These are phyloP conservation scores for Platyrinchus mystaceus DNA, from an alignment of 2,797 vertebrate species.

Conservation along the genomic window DNA sequence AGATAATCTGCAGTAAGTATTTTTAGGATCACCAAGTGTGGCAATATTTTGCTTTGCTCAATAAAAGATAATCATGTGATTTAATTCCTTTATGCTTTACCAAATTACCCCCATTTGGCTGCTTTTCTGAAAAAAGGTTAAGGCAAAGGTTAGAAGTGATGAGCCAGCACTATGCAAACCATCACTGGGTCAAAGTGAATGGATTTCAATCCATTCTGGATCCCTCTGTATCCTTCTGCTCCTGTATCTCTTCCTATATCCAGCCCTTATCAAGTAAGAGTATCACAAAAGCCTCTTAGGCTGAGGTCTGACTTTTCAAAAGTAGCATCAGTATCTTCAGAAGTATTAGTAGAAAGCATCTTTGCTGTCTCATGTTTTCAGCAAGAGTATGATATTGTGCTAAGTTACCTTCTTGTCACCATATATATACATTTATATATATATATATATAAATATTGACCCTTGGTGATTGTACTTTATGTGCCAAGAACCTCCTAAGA, in stretches of 20 bases:
- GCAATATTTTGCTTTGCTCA: not conserved
- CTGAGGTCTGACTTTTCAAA: not conserved
- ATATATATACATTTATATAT: not conserved
- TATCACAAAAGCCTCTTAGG: not conserved
- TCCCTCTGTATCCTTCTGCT: not conserved
- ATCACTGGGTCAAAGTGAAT: not conserved
- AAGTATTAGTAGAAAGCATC: not conserved
- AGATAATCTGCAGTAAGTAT: not conserved
- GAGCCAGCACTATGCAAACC: not conserved
- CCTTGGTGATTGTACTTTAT: not conserved
- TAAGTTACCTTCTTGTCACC: not conserved
- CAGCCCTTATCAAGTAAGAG: not conserved
- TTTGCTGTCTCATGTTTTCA: not conserved
- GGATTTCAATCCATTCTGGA: not conserved
- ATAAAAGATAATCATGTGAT: not conserved
- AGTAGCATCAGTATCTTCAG: not conserved
- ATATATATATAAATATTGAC: not conserved
- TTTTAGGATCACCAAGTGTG: not conserved
- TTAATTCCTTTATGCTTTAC: not conserved
- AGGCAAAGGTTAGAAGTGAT: not conserved
- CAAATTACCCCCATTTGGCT: not conserved
- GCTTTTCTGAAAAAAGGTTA: not conserved
- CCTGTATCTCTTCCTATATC: not conserved
- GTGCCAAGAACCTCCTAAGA: not conserved
- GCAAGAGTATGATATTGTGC: not conserved